Percentiles rank a stretch among this genome's conserved stretches.
phyloP scores from a whole-genome alignment of 2,888 invertebrate species.

The Rhagium mordax region DNA sequence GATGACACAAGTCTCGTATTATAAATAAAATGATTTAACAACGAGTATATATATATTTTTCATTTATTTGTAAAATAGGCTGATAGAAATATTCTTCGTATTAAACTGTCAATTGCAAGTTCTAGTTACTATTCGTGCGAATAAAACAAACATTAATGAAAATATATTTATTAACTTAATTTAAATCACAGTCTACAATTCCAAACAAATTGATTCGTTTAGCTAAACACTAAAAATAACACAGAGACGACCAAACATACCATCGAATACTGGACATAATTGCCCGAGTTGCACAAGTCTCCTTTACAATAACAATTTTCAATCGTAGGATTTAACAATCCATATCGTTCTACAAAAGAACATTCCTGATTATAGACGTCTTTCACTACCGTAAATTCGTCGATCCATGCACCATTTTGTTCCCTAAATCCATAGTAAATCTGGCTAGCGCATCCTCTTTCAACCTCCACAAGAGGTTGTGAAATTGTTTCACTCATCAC shows the following conservation, averaged over 20 bases:
- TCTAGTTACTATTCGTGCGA: no score
- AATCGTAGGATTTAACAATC: constrained; percentile 38
- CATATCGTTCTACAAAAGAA: constrained; percentile 37
- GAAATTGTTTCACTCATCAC: constrained; percentile 36
- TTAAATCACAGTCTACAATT: background rate
- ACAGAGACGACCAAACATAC: background rate
- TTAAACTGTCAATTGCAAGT: no score
- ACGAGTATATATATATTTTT: no score
- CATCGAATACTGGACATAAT: background rate
- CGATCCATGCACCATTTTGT: constrained; percentile 32
- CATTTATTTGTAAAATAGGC: no score
- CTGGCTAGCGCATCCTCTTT: constrained; percentile 52
- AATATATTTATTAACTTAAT: background rate
- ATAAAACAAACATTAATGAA: background rate
- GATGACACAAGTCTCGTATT: no score
- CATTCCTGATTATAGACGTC: constrained; percentile 49
- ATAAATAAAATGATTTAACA: no score
- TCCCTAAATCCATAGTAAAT: constrained; percentile 37
- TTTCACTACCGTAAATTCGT: constrained; percentile 36
- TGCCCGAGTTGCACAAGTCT: constrained; percentile 48
- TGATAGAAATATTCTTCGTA: no score
- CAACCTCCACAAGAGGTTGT: constrained; percentile 37
- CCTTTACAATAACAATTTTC: constrained; percentile 50
- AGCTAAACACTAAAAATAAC: background rate
- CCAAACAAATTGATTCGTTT: background rate